Conservation (phyloP, 2,113 vertebrate genomes). For the Prochilodus magdalenae region DNA sequence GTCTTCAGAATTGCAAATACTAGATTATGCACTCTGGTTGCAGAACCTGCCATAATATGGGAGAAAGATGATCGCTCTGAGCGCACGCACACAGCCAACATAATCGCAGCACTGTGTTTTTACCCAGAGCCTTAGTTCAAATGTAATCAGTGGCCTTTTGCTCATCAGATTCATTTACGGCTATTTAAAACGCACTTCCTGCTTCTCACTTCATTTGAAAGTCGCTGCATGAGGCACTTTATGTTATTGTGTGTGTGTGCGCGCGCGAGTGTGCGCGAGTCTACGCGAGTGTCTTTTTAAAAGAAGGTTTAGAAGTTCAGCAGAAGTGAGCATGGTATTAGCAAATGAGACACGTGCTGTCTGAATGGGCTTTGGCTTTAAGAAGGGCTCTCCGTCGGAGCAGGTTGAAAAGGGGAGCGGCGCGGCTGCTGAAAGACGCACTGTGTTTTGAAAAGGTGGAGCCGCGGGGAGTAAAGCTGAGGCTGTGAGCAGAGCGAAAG, state of each 20-base stretch:
- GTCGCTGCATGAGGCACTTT: conserved; percentile 2
- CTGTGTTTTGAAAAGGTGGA: conserved; percentile 42
- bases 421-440: conserved; percentile 37
- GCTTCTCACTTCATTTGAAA: conserved; percentile 26
- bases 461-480: conserved; percentile 38
- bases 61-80: background rate
- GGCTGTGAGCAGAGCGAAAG: conserved; percentile 20
- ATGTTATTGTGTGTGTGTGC: background rate
- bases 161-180: conserved; percentile 49
- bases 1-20: background rate
- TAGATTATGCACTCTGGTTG: background rate
- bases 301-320: conserved; percentile 35
- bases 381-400: conserved; percentile 31
- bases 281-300: conserved; percentile 1
- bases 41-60: background rate
- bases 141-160: conserved; percentile 35
- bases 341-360: conserved; percentile 22
- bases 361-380: conserved; percentile 34
- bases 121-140: conserved; percentile 36
- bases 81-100: background rate
- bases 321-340: conserved; percentile 30
- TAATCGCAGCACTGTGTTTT: conserved; percentile 19
- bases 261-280: background rate
- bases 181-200: conserved; percentile 41
- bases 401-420: conserved; percentile 35